phyloP scores from a whole-genome alignment of 2,797 vertebrate species.

The Myripristis murdjan region DNA sequence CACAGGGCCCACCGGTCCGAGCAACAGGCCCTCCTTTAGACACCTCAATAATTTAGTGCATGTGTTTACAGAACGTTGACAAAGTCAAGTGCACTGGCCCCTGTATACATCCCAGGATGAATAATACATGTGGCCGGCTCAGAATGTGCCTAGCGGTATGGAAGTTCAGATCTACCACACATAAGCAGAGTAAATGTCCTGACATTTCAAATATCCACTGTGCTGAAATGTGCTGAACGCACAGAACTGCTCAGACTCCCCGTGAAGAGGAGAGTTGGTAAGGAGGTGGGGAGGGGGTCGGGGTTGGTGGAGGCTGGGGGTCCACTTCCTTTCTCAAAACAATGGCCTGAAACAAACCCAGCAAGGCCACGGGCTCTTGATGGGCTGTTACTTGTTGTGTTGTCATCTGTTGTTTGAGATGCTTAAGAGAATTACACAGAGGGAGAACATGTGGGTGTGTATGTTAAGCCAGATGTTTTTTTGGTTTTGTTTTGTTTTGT shows the following conservation, averaged over 20 bases:
- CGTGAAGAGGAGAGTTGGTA: constrained; percentile 62
- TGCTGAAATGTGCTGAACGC: constrained; percentile 80
- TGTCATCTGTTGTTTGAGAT: constrained; percentile 59
- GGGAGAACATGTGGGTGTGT: constrained; percentile 54
- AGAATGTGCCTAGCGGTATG: constrained; percentile 73
- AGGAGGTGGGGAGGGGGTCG: constrained; percentile 4
- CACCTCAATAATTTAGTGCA: constrained; percentile 84
- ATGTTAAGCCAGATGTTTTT: constrained; percentile 50
- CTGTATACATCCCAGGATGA: constrained; percentile 75
- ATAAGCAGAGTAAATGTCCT: constrained; percentile 84
- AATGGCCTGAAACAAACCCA: constrained; percentile 62
- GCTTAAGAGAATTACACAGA: constrained; percentile 51
- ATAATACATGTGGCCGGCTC: constrained; percentile 79
- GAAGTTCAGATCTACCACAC: constrained; percentile 77
- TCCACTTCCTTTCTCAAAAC: constrained; percentile 53
- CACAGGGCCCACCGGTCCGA: constrained; percentile 42
- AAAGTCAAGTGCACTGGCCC: constrained; percentile 78
- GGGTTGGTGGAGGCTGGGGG: too few relatives aligned
- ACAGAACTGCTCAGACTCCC: constrained; percentile 72
- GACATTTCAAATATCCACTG: constrained; percentile 85
- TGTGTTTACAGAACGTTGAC: constrained; percentile 84
- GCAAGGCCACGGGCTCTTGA: constrained; percentile 50
- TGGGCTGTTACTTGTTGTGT: constrained; percentile 43
- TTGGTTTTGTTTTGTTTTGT: background rate
- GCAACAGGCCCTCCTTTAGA: constrained; percentile 69